Evolutionary conservation across 2,113 vertebrate genomes (phyloP).

Genomic region (pig (Sus scrofa)): T2T-Sscrofa CM000817.6:43807001-43807500

Average conservation of each 20-base stretch:
- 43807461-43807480: not conserved
- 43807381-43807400: too few relatives aligned
- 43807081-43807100: not conserved
- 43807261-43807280: not conserved
- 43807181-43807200: not conserved
- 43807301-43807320: not conserved
- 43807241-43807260: not conserved
- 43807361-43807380: not conserved
- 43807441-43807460: not conserved
- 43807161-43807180: not conserved
- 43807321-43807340: not conserved
- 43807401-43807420: not conserved
- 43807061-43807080: not conserved
- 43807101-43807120: not conserved
- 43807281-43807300: not conserved
- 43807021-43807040: not conserved
- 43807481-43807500: not conserved
- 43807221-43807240: not conserved
- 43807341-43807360: too few relatives aligned
- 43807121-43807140: not conserved
- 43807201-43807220: fast-evolving
- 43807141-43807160: not conserved
- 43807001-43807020: not conserved
- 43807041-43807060: not conserved
- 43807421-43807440: fast-evolving